Conservation (phyloP, 2,888 invertebrate genomes). For the Crepidodera aurea region DNA sequence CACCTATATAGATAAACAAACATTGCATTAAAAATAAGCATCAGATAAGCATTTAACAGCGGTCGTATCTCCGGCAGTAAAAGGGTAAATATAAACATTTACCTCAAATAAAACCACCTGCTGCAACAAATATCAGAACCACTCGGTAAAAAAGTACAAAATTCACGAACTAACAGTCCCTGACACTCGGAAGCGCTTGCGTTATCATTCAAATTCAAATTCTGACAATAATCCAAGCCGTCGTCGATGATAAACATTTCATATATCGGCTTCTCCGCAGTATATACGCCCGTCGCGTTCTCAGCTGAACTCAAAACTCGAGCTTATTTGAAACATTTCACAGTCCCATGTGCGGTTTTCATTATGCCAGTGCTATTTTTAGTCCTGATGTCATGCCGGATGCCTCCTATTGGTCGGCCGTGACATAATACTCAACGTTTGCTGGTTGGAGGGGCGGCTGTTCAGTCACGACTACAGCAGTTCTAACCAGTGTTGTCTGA, state of each 20-base stretch:
- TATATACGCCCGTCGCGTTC: slow-evolving; percentile 52
- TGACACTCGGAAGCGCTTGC: slow-evolving; percentile 50
- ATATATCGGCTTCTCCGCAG: slow-evolving; percentile 51
- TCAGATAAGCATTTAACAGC: not conserved
- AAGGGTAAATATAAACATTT: slow-evolving; percentile 54
- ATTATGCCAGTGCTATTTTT: slow-evolving; percentile 59
- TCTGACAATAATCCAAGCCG: slow-evolving; percentile 46
- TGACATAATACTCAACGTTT: slow-evolving; percentile 51
- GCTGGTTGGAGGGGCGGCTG: slow-evolving; percentile 52
- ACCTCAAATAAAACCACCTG: slow-evolving; percentile 60
- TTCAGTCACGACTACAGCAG: slow-evolving; percentile 48
- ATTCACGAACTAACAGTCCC: slow-evolving; percentile 51
- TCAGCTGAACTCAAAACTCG: slow-evolving; percentile 60
- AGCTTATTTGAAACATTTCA: slow-evolving; percentile 50
- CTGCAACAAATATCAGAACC: slow-evolving; percentile 54
- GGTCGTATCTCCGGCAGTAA: slow-evolving; percentile 23
- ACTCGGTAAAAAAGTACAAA: slow-evolving; percentile 48
- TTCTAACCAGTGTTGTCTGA: slow-evolving; percentile 4
- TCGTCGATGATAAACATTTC: slow-evolving; percentile 58
- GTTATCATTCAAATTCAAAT: slow-evolving; percentile 53
- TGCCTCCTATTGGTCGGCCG: slow-evolving; percentile 48
- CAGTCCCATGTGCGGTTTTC: slow-evolving; percentile 55
- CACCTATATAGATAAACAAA: not conserved
- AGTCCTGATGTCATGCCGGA: slow-evolving; percentile 55
- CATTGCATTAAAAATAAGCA: slow-evolving; percentile 11